A percentile compares a stretch with the other conserved stretches of the same genome.
Conservation (phyloP, 2,113 vertebrate genomes). For the Myotis yumanensis region DNA sequence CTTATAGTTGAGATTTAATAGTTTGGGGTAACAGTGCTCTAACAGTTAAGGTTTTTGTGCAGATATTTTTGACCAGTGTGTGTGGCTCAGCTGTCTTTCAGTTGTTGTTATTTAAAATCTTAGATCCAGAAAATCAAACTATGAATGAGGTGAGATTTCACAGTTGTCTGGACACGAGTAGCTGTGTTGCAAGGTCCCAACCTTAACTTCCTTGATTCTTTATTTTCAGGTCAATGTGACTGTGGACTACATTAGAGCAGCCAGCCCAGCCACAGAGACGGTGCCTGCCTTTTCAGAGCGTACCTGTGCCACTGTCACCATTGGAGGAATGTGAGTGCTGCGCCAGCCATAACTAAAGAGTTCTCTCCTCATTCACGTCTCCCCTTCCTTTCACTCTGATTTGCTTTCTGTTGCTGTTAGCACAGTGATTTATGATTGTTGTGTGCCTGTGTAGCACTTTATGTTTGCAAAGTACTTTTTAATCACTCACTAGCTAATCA, state of each 20-base stretch:
- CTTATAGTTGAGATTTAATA: neutral
- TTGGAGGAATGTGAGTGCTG: slow-evolving; percentile 95
- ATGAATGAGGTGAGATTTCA: neutral
- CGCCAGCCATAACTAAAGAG: neutral
- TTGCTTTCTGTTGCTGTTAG: slow-evolving; percentile 23
- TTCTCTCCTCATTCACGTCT: neutral
- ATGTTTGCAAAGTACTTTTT: slow-evolving; percentile 52
- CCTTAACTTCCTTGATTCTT: neutral
- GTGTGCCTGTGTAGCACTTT: slow-evolving; percentile 30
- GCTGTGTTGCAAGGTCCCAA: neutral
- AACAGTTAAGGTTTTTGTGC: neutral
- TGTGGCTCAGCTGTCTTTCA: neutral
- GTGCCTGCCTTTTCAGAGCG: slow-evolving; percentile 94
- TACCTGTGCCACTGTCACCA: slow-evolving; percentile 96
- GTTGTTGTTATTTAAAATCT: neutral
- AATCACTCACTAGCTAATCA: slow-evolving; percentile 69
- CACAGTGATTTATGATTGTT: slow-evolving; percentile 36
- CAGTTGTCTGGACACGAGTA: neutral
- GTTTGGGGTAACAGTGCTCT: neutral
- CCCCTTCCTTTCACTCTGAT: neutral
- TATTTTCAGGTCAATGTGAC: slow-evolving; percentile 92
- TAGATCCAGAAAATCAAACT: neutral
- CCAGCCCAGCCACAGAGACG: slow-evolving; percentile 91
- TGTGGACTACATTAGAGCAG: slow-evolving; percentile 97
- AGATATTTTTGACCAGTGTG: neutral